These are phyloP conservation scores for Montipora efflorescens DNA, from an alignment of 64 coral and sea anemone genomes.

Conservation along the genomic window DNA sequence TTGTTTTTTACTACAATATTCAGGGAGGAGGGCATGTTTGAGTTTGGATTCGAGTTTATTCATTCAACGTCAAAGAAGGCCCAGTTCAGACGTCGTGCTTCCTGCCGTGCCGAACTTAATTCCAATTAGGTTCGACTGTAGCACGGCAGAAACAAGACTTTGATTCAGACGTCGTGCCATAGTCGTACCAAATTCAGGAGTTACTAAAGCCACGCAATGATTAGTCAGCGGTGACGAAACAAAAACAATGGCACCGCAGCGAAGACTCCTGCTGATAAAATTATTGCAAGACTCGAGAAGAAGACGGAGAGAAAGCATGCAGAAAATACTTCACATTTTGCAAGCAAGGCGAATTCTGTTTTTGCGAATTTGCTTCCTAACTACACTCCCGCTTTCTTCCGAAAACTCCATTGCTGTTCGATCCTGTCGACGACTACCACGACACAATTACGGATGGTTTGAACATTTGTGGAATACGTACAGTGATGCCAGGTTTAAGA, in stretches of 20 bases:
- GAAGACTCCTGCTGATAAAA: constrained; percentile 42
- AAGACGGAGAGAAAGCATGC: constrained; percentile 28
- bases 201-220: not conserved
- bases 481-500: constrained; percentile 47
- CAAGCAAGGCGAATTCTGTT: constrained; percentile 49
- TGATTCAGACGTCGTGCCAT: constrained; percentile 1
- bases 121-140: constrained; percentile 20
- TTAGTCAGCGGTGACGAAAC: not conserved
- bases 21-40: too few species aligned
- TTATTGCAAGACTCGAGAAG: constrained; percentile 52
- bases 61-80: too few species aligned
- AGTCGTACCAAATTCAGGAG: not conserved
- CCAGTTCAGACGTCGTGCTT: constrained; percentile 16
- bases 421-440: constrained; percentile 34
- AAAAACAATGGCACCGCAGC: constrained; percentile 1
- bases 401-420: constrained; percentile 35
- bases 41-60: too few species aligned
- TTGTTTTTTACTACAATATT: too few species aligned
- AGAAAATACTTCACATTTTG: constrained; percentile 54
- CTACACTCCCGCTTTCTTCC: constrained; percentile 31
- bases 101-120: constrained; percentile 22
- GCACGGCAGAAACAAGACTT: constrained; percentile 10
- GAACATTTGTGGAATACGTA: constrained; percentile 59
- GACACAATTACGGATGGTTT: constrained; percentile 40
- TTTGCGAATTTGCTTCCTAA: constrained; percentile 57